These are phyloP conservation scores for Urocolius indicus DNA, from an alignment of 2,113 vertebrate genomes.

Conservation along the genomic window DNA sequence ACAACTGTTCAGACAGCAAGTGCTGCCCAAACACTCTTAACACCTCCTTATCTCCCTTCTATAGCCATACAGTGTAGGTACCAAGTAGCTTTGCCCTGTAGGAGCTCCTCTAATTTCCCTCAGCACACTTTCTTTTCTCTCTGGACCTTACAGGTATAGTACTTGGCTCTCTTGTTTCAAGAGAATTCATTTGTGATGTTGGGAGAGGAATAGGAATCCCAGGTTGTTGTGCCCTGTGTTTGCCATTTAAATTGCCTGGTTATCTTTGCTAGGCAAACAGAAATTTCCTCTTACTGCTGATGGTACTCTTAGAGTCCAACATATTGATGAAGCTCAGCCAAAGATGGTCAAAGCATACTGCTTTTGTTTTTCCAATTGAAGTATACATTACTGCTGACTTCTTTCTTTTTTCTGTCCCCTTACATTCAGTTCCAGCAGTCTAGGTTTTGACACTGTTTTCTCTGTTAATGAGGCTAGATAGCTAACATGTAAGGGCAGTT, in stretches of 20 bases:
- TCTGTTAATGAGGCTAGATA: background rate
- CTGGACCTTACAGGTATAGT: background rate
- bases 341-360: background rate
- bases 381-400: background rate
- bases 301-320: background rate
- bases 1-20: conserved; percentile 39
- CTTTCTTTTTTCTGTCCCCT: background rate
- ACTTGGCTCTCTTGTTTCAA: background rate
- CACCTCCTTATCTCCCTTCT: background rate
- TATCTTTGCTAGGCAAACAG: background rate
- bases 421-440: background rate
- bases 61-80: background rate
- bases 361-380: background rate
- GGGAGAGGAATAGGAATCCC: background rate
- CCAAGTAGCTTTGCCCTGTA: background rate
- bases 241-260: background rate
- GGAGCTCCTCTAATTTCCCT: background rate
- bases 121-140: background rate
- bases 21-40: background rate
- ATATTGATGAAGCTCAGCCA: background rate
- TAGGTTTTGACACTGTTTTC: background rate
- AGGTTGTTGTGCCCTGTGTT: background rate
- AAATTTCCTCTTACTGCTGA: background rate
- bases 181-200: background rate
- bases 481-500: background rate